Conservation (phyloP, 2,888 invertebrate genomes). For the Calliopum simillimum region DNA sequence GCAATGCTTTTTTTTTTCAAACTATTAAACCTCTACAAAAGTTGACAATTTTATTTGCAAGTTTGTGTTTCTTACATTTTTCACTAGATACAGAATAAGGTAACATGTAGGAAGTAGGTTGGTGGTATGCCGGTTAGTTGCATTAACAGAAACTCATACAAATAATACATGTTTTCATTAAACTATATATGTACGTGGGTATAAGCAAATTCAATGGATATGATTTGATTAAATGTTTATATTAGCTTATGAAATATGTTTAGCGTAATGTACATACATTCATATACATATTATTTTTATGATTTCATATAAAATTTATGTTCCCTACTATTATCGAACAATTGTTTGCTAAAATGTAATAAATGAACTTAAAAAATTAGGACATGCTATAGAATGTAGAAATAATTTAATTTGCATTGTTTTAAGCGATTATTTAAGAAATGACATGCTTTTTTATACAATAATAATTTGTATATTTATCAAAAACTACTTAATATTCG, state of each 20-base stretch:
- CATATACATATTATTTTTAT: neutral
- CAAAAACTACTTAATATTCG: constrained; percentile 33
- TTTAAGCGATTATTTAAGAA: too few relatives aligned
- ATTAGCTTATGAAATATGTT: neutral
- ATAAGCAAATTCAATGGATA: constrained; percentile 19
- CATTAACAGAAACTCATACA: constrained; percentile 31
- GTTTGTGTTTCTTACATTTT: neutral
- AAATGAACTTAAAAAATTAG: too few relatives aligned
- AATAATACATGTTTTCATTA: neutral
- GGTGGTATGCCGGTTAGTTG: constrained; percentile 43
- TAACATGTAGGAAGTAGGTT: constrained; percentile 43
- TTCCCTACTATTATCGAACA: too few relatives aligned
- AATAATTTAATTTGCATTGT: too few relatives aligned
- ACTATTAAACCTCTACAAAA: constrained; percentile 22
- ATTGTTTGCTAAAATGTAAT: too few relatives aligned
- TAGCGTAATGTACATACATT: constrained; percentile 8
- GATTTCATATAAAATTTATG: constrained; percentile 1
- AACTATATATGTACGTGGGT: neutral
- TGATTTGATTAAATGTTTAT: neutral
- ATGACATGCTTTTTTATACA: constrained; percentile 8
- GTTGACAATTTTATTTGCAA: neutral
- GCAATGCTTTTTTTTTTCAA: constrained; percentile 7
- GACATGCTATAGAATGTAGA: too few relatives aligned
- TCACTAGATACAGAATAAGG: constrained; percentile 33
- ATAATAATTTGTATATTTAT: constrained; percentile 13